These are phyloP conservation scores for Yoshiicerus persimilis DNA, from an alignment of 1,140 invertebrate genomes.

Conservation along the genomic window DNA sequence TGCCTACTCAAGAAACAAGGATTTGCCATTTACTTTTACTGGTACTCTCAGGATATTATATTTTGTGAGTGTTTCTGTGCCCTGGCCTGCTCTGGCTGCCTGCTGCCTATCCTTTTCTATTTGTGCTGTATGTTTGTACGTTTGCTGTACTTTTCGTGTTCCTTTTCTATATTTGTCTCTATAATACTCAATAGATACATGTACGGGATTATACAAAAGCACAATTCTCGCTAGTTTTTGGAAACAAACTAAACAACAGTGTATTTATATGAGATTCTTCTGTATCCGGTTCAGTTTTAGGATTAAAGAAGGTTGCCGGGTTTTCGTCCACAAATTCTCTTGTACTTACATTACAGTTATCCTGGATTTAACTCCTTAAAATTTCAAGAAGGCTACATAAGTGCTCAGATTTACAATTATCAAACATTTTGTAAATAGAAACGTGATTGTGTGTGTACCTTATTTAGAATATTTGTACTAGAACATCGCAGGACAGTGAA, in stretches of 20 bases:
- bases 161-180: background rate
- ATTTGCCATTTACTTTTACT: constrained; percentile 21
- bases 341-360: background rate
- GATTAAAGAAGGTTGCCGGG: background rate
- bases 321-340: background rate
- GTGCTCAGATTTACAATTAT: no score
- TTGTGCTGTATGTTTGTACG: background rate
- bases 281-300: background rate
- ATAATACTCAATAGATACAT: background rate
- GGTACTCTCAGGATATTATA: background rate
- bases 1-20: background rate
- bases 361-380: background rate
- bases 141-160: background rate
- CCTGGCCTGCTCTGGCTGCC: no score
- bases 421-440: no score
- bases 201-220: background rate
- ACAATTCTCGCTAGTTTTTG: background rate
- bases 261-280: background rate
- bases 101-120: background rate
- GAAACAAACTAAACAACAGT: background rate
- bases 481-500: no score
- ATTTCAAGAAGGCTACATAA: no score
- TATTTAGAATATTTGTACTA: no score
- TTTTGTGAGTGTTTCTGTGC: background rate
- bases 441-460: no score